Conservation (phyloP, 2,797 vertebrate genomes). For the Limosa lapponica region DNA sequence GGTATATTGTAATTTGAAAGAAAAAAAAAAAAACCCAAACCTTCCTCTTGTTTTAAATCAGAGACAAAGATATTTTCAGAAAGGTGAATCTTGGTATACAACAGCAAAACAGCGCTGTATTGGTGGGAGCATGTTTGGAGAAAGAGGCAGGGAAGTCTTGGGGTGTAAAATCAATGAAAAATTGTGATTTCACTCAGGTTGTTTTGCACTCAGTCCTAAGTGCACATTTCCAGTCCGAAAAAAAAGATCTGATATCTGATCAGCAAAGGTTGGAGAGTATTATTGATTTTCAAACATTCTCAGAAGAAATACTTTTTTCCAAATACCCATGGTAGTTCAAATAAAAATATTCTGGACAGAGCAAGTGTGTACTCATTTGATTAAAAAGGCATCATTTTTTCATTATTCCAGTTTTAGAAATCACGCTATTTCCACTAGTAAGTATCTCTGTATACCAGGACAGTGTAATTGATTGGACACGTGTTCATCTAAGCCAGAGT, state of each 20-base stretch:
- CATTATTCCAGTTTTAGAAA: conserved; percentile 38
- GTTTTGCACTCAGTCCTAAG: neutral
- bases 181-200: neutral
- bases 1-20: neutral
- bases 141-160: neutral
- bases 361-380: neutral
- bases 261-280: neutral
- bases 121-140: neutral
- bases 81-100: neutral
- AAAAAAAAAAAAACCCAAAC: neutral
- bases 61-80: neutral
- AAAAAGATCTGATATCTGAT: conserved; percentile 1
- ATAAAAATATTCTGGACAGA: neutral
- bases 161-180: neutral
- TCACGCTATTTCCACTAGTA: neutral
- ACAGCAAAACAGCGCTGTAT: neutral
- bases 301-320: neutral
- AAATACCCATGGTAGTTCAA: neutral
- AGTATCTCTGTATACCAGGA: neutral
- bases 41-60: neutral
- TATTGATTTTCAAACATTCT: conserved; percentile 38
- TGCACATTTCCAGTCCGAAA: neutral
- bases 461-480: conserved; percentile 10
- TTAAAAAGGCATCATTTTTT: conserved; percentile 28
- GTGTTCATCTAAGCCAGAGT: neutral